These are phyloP conservation scores for Periparus ater DNA, from an alignment of 2,797 vertebrate genomes.

Conservation along the genomic window DNA sequence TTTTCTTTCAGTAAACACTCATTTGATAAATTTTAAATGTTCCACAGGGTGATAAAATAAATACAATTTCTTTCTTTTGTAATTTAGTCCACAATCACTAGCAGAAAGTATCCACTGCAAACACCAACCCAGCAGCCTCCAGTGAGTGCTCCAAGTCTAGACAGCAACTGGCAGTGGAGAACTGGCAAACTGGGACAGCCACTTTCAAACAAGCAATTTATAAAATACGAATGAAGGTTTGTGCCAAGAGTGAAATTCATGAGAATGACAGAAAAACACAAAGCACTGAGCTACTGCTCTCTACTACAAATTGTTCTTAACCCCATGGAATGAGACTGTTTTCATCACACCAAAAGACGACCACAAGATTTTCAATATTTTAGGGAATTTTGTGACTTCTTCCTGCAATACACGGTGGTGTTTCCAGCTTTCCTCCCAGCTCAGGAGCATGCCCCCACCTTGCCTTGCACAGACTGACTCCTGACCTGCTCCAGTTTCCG, in stretches of 20 bases:
- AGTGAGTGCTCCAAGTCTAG: not conserved
- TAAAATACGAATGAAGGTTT: not conserved
- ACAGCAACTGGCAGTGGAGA: not conserved
- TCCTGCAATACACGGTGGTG: not conserved
- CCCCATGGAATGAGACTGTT: not conserved
- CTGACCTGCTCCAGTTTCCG: not conserved
- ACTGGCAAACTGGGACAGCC: not conserved
- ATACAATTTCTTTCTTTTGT: not conserved
- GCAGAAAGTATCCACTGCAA: not conserved
- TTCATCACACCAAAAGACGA: not conserved
- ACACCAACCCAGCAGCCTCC: not conserved
- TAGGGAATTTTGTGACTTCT: not conserved
- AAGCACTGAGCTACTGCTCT: not conserved
- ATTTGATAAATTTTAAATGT: not conserved
- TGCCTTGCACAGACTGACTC: rapidly evolving
- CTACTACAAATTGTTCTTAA: not conserved
- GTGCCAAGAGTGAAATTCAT: not conserved
- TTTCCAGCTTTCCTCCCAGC: not conserved
- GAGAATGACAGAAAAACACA: not conserved
- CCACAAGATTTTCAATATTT: not conserved
- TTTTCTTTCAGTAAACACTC: not conserved
- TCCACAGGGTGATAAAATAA: not conserved
- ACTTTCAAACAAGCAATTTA: not conserved
- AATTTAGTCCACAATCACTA: not conserved
- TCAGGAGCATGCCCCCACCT: rapidly evolving